Evolutionary conservation across 1,140 invertebrate genomes (phyloP), one percentile per base, ranked within the genome.

Genomic region (Venustaconcha ellipsiformis): DNA sequence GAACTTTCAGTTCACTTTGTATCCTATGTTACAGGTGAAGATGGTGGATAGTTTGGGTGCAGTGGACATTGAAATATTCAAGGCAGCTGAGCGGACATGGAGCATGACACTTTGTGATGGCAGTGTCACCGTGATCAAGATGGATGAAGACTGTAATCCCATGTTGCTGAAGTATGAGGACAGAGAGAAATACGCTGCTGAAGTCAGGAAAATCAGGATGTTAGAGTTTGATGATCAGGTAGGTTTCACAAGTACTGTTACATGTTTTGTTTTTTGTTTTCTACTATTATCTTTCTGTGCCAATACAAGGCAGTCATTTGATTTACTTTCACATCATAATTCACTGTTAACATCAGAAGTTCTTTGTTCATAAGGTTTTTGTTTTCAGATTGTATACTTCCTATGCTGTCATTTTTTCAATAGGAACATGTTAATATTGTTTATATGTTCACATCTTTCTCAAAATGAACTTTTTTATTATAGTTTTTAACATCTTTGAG

Each of bases 151-250:
- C n/a, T 82, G 83, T 18, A 87, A 84, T 73, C 70, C 83, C 14
- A 64, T 78, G n/a, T 72, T 78, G n/a, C 71, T 88, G 23, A 79
- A 75, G 48, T 90, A 84, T 82, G 84, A 84, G 6, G 87, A 89
- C 55, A 76, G 88, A 60, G 67, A 80, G 30, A 83, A 88, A 60
- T 90, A 89, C 76, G 83, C 83, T 68, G 58, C 72, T 17, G 80
- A 84, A 74, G 89, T 88, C 14, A 78, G 84, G 67, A 82, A 85
- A 57, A 76, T 85, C 18, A 73, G 88, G 55, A 85, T 89, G 88
- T 70, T 67, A 60, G 89, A 90, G 79, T 84, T 71, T 65, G 83
- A 86, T 63, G 80, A 86, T 72, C 89, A 90, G 83, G 89, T 89
- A 74, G 59, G 67, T 57, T 17, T 37, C 56, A 18, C 8, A n/a